Evolutionary conservation across 2,888 invertebrate genomes (phyloP).

Genomic region (Rhyacophila evoluta): DNA sequence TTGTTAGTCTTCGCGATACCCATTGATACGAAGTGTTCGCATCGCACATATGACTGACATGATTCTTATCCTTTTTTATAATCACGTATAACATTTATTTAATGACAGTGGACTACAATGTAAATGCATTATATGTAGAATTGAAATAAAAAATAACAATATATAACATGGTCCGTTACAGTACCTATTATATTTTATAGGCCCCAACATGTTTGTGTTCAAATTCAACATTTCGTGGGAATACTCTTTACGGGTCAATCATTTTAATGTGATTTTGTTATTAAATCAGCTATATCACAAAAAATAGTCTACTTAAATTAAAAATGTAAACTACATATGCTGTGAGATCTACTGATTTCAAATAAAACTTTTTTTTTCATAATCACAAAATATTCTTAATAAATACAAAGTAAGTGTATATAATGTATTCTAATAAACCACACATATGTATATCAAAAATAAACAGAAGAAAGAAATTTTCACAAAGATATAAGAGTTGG

Average conservation of each 20-base stretch:
- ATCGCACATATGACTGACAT: conserved; percentile 34
- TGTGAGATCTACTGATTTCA: no score
- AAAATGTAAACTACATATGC: no score
- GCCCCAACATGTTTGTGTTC: conserved; percentile 16
- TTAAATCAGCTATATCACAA: no score
- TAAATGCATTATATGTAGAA: conserved; percentile 35
- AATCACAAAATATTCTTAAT: no score
- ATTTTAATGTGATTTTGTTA: conserved; percentile 47
- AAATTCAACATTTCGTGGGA: conserved; percentile 49
- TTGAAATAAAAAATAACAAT: conserved; percentile 25
- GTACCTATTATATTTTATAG: conserved; percentile 23
- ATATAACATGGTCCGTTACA: conserved; percentile 36
- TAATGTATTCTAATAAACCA: no score
- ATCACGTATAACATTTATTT: conserved; percentile 50
- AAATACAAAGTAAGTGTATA: no score
- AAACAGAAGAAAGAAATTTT: no score
- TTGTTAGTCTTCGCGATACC: conserved; percentile 32
- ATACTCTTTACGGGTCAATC: conserved; percentile 45
- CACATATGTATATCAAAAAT: no score
- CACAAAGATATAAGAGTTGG: no score
- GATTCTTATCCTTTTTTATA: conserved; percentile 53
- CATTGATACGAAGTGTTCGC: conserved; percentile 52
- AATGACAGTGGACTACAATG: conserved; percentile 39
- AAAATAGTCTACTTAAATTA: no score
- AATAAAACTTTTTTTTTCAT: no score